Percentiles rank a stretch among this genome's conserved stretches.
Evolutionary conservation across 2,888 invertebrate genomes (phyloP).

Genomic region (Venusia cambrica): DNA sequence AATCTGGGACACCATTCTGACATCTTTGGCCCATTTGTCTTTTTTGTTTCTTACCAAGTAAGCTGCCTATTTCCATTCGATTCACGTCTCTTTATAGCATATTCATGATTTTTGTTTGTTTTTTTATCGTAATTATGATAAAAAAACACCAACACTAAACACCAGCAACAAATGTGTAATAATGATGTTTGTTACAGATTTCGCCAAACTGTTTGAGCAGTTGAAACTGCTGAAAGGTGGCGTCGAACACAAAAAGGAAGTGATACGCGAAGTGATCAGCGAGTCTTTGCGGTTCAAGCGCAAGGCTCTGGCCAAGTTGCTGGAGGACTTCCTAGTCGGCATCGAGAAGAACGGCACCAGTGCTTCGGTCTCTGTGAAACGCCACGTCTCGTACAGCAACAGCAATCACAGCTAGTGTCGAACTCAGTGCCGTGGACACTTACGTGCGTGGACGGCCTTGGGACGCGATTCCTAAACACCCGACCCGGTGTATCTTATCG

Average conservation of each 20-base stretch:
- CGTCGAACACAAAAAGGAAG: slow-evolving; percentile 84
- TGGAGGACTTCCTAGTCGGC: slow-evolving; percentile 83
- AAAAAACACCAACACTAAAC: too few relatives aligned
- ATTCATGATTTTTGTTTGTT: too few relatives aligned
- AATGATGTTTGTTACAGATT: too few relatives aligned
- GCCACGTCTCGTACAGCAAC: slow-evolving; percentile 54
- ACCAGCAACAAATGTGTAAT: too few relatives aligned
- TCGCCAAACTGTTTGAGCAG: slow-evolving; percentile 84
- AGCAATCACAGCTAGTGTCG: slow-evolving; percentile 67
- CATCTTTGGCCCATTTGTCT: too few relatives aligned
- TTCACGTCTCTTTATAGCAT: too few relatives aligned
- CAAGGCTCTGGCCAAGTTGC: slow-evolving; percentile 84
- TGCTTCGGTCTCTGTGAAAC: slow-evolving; percentile 61
- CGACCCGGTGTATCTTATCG: too few relatives aligned
- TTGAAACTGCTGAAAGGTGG: slow-evolving; percentile 86
- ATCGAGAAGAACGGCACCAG: slow-evolving; percentile 76
- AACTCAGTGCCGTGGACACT: slow-evolving; percentile 38
- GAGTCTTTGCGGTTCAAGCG: slow-evolving; percentile 90
- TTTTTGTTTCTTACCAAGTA: too few relatives aligned
- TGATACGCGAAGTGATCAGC: slow-evolving; percentile 86
- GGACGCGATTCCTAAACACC: slow-evolving; percentile 16
- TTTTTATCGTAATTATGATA: too few relatives aligned
- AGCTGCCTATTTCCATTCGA: too few relatives aligned
- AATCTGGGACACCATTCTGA: too few relatives aligned
- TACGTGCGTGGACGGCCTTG: slow-evolving; percentile 19